phyloP scores from a whole-genome alignment of 2,113 vertebrate genomes.

The Podocnemis expansa region DNA sequence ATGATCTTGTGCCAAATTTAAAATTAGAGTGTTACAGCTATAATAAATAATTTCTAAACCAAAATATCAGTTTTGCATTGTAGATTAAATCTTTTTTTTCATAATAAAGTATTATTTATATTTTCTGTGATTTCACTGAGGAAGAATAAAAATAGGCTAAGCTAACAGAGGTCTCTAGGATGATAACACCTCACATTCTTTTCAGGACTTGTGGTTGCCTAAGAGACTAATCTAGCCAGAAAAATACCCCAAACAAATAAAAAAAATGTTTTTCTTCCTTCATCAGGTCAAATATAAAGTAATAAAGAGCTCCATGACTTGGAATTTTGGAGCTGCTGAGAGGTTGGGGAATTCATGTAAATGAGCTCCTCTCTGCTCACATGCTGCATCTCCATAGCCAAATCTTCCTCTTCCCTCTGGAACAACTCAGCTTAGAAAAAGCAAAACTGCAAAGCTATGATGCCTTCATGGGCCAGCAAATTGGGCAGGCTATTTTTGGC shows the following conservation, averaged over 20 bases:
- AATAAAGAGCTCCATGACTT: background rate
- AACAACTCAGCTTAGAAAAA: slow-evolving; percentile 11
- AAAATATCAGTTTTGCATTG: background rate
- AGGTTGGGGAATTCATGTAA: background rate
- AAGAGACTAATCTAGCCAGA: background rate
- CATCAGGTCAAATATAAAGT: slow-evolving; percentile 15
- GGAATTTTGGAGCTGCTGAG: slow-evolving; percentile 7
- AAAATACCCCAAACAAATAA: background rate
- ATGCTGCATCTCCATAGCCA: background rate
- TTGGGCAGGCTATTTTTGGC: background rate
- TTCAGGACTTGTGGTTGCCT: background rate
- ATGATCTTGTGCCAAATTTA: background rate
- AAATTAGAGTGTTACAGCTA: background rate
- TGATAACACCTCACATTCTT: background rate
- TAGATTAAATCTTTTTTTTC: background rate
- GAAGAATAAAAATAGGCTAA: background rate
- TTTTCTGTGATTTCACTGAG: background rate
- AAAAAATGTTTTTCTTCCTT: background rate
- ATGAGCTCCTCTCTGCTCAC: background rate
- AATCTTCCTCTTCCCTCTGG: background rate
- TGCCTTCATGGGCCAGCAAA: background rate
- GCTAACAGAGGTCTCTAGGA: background rate
- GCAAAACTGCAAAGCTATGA: background rate
- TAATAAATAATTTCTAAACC: background rate
- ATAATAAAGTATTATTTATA: background rate